These are phyloP conservation scores for Leucosticte australis DNA, from an alignment of 2,113 vertebrate species.

Conservation along the genomic window DNA sequence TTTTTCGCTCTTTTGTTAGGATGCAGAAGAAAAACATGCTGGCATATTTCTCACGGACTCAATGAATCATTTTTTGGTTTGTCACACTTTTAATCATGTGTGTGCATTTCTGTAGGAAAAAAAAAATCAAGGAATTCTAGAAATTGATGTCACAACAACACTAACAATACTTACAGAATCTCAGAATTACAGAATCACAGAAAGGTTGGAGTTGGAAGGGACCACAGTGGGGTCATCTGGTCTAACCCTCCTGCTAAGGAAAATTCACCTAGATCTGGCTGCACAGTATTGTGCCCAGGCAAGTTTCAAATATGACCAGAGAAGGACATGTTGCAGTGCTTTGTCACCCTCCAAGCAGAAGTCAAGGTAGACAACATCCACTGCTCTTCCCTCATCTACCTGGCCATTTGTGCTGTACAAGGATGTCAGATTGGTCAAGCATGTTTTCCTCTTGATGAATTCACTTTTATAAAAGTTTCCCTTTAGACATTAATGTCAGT, in stretches of 20 bases:
- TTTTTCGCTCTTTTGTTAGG: background rate
- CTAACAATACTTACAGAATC: background rate
- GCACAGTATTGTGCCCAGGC: background rate
- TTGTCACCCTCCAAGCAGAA: background rate
- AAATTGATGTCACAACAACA: background rate
- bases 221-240: background rate
- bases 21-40: background rate
- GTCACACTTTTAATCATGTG: background rate
- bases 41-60: background rate
- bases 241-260: background rate
- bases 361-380: background rate
- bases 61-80: background rate
- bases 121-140: conserved; percentile 11
- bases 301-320: background rate
- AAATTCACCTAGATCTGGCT: background rate
- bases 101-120: background rate
- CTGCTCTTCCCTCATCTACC: background rate
- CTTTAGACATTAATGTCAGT: conserved; percentile 19
- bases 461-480: conserved; percentile 3
- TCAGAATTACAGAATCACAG: background rate
- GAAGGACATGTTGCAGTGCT: background rate
- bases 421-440: background rate
- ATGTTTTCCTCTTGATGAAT: background rate
- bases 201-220: background rate
- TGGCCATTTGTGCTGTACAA: no score